Evolutionary conservation across 1,140 invertebrate species (phyloP).

Genomic region (Macrostomum lignano): DNA sequence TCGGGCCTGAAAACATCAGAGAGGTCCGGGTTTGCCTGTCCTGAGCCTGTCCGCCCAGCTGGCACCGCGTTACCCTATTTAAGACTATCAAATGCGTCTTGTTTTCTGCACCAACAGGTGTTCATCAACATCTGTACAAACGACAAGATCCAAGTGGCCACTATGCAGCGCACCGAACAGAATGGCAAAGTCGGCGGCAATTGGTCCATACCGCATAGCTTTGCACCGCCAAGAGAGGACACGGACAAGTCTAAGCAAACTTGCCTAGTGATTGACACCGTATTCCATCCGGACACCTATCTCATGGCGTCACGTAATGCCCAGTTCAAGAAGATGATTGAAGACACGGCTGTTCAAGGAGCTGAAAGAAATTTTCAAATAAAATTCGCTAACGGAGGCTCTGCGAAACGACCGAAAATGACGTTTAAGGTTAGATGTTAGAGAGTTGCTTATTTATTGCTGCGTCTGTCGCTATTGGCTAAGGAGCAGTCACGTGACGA

Average conservation of each 20-base stretch:
- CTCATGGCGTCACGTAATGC: constrained; percentile 41
- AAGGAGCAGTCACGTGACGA: too few relatives aligned
- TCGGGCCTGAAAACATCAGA: too few relatives aligned
- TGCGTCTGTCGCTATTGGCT: too few relatives aligned
- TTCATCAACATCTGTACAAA: constrained; percentile 64
- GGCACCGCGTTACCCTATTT: too few relatives aligned
- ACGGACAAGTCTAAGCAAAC: constrained; percentile 39
- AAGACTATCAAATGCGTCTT: too few relatives aligned
- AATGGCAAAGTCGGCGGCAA: constrained; percentile 38
- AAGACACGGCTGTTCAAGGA: constrained; percentile 51
- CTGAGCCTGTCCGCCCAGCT: too few relatives aligned
- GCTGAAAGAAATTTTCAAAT: constrained; percentile 40
- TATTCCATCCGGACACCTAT: constrained; percentile 59
- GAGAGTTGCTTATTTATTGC: too few relatives aligned
- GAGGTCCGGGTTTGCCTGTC: too few relatives aligned
- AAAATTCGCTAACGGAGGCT: neutral
- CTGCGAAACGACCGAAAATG: too few relatives aligned
- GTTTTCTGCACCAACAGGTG: too few relatives aligned
- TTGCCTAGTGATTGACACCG: constrained; percentile 56
- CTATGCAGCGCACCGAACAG: constrained; percentile 32
- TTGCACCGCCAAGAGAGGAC: constrained; percentile 49
- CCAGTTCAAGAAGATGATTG: constrained; percentile 44
- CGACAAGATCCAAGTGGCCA: constrained; percentile 41
- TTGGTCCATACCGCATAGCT: constrained; percentile 54
- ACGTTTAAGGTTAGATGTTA: too few relatives aligned